phyloP scores from a whole-genome alignment of 2,888 invertebrate species.

The Lithophane ornitopus region DNA sequence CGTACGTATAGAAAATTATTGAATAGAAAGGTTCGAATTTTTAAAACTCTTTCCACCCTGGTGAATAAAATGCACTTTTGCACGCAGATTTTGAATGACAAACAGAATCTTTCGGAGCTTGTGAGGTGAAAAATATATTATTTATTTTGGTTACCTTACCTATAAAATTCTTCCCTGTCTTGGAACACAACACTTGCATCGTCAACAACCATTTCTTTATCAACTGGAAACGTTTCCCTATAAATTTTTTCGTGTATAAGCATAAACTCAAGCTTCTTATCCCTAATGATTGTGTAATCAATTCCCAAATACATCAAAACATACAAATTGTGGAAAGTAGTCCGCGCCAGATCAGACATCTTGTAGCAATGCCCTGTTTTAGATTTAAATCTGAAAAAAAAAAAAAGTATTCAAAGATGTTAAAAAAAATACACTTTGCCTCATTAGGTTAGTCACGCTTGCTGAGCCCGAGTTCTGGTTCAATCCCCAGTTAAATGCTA shows the following conservation, averaged over 20 bases:
- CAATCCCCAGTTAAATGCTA: neutral
- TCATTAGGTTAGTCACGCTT: neutral
- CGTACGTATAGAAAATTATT: too few species aligned
- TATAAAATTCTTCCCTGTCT: constrained; percentile 80
- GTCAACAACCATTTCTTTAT: constrained; percentile 77
- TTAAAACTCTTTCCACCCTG: too few species aligned
- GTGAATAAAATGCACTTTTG: too few species aligned
- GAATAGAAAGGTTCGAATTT: too few species aligned
- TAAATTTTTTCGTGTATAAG: constrained; percentile 80
- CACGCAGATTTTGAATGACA: too few species aligned
- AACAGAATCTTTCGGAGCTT: too few species aligned
- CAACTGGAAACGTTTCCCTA: constrained; percentile 82
- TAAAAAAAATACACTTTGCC: neutral
- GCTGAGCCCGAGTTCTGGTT: neutral
- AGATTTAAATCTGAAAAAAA: constrained; percentile 77
- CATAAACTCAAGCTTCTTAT: constrained; percentile 81
- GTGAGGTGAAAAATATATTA: too few species aligned
- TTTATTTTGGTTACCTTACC: constrained; percentile 73
- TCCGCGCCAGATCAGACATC: constrained; percentile 76
- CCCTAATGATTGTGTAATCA: constrained; percentile 79
- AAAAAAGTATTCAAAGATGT: neutral
- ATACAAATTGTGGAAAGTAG: constrained; percentile 80
- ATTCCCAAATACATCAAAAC: constrained; percentile 86
- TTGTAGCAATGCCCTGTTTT: constrained; percentile 82
- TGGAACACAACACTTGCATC: constrained; percentile 83